These are phyloP conservation scores for Peromyscus maniculatus DNA, from an alignment of 2,113 vertebrate species.

Conservation along the genomic window DNA sequence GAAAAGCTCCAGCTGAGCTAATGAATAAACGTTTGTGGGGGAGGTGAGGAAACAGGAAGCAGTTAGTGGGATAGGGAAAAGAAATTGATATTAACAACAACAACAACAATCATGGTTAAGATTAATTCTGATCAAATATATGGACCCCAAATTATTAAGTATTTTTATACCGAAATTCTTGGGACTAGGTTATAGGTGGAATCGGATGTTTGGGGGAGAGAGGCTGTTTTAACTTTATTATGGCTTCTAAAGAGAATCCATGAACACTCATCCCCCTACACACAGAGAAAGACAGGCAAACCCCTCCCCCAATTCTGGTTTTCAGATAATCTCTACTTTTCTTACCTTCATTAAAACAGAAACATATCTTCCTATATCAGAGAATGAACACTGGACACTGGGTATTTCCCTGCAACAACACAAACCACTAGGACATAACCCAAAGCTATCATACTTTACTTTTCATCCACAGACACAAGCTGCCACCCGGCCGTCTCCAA, in stretches of 20 bases:
- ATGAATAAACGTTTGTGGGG: background rate
- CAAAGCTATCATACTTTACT: background rate
- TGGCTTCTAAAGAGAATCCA: background rate
- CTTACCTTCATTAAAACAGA: background rate
- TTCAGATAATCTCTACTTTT: background rate
- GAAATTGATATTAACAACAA: background rate
- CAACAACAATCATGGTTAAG: background rate
- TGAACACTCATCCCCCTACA: background rate
- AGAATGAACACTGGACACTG: background rate
- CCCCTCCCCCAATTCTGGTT: background rate
- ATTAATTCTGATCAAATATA: slow-evolving; percentile 13
- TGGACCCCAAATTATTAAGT: background rate
- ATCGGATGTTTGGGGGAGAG: background rate
- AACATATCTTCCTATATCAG: background rate
- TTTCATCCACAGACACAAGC: background rate
- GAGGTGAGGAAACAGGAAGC: background rate
- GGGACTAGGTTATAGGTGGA: background rate
- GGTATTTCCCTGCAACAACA: background rate
- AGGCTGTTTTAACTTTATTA: background rate
- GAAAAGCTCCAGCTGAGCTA: background rate
- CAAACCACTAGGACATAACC: background rate
- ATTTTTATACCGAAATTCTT: background rate
- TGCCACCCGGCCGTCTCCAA: background rate
- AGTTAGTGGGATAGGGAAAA: background rate
- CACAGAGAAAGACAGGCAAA: background rate